Evolutionary conservation across 1,140 invertebrate genomes (phyloP).

Genomic region (Leptopilina boulardi): DNA sequence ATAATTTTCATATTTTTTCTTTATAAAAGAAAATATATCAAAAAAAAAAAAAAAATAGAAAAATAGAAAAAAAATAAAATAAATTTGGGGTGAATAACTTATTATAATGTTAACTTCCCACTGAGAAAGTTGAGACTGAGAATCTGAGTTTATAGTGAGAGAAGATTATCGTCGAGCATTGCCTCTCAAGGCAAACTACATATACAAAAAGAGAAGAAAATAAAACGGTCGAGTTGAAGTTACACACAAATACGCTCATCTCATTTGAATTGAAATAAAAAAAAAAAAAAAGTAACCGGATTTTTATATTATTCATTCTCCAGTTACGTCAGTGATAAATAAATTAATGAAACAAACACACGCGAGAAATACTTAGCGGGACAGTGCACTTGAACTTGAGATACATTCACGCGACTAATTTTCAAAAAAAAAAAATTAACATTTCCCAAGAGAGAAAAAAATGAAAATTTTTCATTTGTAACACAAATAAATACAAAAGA

Average conservation of each 20-base stretch:
- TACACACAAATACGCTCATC: neutral
- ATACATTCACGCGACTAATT: neutral
- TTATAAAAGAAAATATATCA: neutral
- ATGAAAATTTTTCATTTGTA: neutral
- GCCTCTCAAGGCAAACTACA: slow-evolving; percentile 3
- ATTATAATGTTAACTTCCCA: neutral
- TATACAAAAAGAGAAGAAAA: neutral
- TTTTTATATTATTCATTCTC: neutral
- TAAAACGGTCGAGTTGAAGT: neutral
- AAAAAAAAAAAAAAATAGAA: too few relatives aligned
- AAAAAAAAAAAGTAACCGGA: too few relatives aligned
- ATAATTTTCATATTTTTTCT: neutral
- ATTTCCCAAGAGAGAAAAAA: too few relatives aligned
- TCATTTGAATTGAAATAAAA: neutral
- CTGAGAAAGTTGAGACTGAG: neutral
- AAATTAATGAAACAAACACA: slow-evolving; percentile 12
- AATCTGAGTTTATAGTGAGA: neutral
- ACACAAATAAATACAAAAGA: too few relatives aligned
- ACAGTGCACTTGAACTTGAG: slow-evolving; percentile 8
- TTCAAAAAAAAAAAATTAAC: neutral
- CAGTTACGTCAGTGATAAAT: neutral
- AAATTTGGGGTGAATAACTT: neutral
- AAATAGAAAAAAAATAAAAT: neutral
- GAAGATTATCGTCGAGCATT: neutral
- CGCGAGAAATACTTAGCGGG: neutral